Conservation (phyloP, 2,113 vertebrate species). For the Meriones unguiculatus region DNA sequence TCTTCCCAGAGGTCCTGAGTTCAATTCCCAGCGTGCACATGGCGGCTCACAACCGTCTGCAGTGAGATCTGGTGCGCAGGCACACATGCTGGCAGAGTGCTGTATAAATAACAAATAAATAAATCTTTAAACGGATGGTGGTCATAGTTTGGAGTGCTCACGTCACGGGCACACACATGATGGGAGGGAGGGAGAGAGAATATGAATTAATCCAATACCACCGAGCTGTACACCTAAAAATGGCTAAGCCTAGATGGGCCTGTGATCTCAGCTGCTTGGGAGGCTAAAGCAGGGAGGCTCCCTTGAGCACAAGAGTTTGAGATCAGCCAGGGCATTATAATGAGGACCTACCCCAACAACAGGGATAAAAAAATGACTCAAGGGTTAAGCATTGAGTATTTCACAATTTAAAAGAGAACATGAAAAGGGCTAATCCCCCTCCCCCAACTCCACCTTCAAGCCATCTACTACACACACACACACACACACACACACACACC, state of each 20-base stretch:
- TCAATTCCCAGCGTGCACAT: too few relatives aligned
- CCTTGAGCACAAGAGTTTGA: neutral
- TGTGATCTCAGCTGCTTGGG: neutral
- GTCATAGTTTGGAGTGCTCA: neutral
- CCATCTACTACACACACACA: neutral
- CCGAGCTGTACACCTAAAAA: neutral
- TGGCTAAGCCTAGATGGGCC: too few relatives aligned
- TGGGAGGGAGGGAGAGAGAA: neutral
- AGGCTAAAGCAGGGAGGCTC: neutral
- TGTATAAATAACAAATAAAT: too few relatives aligned
- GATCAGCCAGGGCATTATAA: neutral
- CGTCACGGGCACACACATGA: too few relatives aligned
- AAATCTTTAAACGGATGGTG: neutral
- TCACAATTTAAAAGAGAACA: neutral
- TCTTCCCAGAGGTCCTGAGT: too few relatives aligned
- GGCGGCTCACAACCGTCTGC: too few relatives aligned
- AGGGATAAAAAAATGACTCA: neutral
- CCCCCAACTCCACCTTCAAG: neutral
- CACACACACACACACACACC: too few relatives aligned
- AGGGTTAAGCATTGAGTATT: neutral
- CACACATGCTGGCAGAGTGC: too few relatives aligned
- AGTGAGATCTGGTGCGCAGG: too few relatives aligned
- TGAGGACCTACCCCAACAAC: neutral
- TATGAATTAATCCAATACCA: neutral
- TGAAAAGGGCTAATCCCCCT: neutral